These are phyloP conservation scores for Siniperca scherzeri DNA, from an alignment of 2,797 vertebrate species.

Conservation along the genomic window DNA sequence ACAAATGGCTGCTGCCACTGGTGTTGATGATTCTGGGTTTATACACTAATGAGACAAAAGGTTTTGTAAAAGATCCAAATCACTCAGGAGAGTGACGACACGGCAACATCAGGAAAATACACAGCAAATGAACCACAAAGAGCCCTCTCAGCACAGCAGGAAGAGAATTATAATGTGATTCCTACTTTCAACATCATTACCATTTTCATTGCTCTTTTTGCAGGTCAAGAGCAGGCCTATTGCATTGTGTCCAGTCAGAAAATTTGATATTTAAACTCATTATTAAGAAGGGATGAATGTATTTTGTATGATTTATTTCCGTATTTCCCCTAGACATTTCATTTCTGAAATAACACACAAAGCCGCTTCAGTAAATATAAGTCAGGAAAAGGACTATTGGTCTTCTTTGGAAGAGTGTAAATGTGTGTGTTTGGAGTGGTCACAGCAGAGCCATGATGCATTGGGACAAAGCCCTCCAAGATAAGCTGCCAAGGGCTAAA, in stretches of 20 bases:
- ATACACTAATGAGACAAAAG: constrained; percentile 73
- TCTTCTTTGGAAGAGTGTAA: constrained; percentile 14
- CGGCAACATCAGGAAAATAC: constrained; percentile 56
- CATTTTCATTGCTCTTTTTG: constrained; percentile 59
- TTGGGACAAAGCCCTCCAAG: constrained; percentile 52
- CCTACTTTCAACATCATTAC: constrained; percentile 74
- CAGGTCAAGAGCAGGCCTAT: constrained; percentile 58
- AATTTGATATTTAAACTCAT: constrained; percentile 35
- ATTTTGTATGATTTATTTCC: constrained; percentile 26
- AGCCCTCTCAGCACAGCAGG: constrained; percentile 67
- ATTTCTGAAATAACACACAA: constrained; percentile 21
- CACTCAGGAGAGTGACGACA: constrained; percentile 47
- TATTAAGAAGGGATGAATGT: constrained; percentile 41
- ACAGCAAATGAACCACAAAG: constrained; percentile 75
- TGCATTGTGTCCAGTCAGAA: constrained; percentile 46
- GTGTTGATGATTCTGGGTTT: constrained; percentile 60
- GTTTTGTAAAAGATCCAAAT: constrained; percentile 74
- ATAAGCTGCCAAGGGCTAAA: constrained; percentile 53
- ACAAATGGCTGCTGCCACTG: constrained; percentile 54
- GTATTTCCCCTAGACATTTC: not conserved
- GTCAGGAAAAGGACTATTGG: not conserved
- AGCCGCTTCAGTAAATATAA: constrained; percentile 28
- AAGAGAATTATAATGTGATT: constrained; percentile 72
- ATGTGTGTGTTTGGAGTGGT: constrained; percentile 15
- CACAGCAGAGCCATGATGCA: constrained; percentile 48